Conservation (phyloP, 2,888 invertebrate species). For the Acanthoscelides obtectus region DNA sequence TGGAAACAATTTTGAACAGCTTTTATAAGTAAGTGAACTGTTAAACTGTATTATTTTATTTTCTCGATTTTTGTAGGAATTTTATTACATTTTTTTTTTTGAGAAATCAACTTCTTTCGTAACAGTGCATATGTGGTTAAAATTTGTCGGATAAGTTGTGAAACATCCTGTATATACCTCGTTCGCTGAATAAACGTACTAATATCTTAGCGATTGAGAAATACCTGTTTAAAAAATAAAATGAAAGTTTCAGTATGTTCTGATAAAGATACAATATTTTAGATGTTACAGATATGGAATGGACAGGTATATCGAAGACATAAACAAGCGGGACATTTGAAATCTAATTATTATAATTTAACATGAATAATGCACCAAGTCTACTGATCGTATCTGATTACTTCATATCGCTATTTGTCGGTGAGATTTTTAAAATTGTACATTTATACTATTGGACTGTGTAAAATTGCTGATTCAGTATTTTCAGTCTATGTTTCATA, state of each 20-base stretch:
- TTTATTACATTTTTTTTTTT: too few species aligned
- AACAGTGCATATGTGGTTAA: too few species aligned
- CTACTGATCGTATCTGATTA: background rate
- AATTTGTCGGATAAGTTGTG: too few species aligned
- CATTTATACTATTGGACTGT: background rate
- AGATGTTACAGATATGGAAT: background rate
- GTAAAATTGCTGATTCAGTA: background rate
- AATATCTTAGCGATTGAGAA: background rate
- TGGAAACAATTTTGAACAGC: too few species aligned
- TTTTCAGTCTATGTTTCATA: background rate
- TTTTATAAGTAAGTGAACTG: too few species aligned
- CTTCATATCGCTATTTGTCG: background rate
- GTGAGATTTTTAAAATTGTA: background rate
- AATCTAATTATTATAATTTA: background rate
- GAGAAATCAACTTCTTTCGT: too few species aligned
- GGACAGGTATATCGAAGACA: background rate
- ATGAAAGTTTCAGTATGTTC: background rate
- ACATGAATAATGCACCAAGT: background rate
- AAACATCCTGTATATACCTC: too few species aligned
- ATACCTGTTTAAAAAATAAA: background rate
- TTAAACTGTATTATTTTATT: too few species aligned
- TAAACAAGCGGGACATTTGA: background rate
- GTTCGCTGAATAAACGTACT: background rate
- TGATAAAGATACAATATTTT: background rate
- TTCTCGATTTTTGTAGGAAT: too few species aligned